Evolutionary conservation across 2,113 vertebrate species (phyloP).

Genomic region (Bothrops jararaca): DNA sequence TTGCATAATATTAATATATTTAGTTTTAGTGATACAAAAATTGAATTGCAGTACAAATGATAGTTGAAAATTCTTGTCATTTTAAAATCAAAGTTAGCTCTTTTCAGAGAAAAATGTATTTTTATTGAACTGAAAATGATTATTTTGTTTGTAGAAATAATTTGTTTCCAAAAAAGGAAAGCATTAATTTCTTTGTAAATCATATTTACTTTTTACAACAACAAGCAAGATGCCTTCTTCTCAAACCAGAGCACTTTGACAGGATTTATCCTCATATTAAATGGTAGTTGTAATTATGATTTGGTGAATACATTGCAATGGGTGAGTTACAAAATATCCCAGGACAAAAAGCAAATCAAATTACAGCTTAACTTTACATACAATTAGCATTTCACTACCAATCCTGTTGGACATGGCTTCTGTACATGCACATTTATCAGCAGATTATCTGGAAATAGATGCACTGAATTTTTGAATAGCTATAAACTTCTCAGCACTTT

Average conservation of each 20-base stretch:
- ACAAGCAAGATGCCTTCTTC: neutral
- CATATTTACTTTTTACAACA: neutral
- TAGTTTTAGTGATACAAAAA: constrained; percentile 5
- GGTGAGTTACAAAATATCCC: neutral
- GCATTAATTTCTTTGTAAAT: neutral
- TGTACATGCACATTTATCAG: neutral
- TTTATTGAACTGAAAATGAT: neutral
- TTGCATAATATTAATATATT: neutral
- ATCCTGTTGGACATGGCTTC: neutral
- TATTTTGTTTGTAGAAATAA: neutral
- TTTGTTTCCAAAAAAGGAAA: neutral
- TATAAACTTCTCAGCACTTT: neutral
- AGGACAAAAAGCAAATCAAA: neutral
- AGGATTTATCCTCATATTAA: neutral
- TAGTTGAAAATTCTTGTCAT: neutral
- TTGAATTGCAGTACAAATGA: neutral
- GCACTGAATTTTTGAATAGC: neutral
- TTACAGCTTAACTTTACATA: neutral
- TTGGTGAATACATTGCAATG: neutral
- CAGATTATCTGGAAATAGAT: neutral
- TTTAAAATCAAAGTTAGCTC: neutral
- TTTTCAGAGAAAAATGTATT: neutral
- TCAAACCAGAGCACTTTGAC: neutral
- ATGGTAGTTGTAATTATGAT: neutral
- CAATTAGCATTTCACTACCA: neutral